Evolutionary conservation across 2,888 invertebrate genomes (phyloP), one percentile per base, ranked within the genome.

Genomic region (Palloptera scutellata): DNA sequence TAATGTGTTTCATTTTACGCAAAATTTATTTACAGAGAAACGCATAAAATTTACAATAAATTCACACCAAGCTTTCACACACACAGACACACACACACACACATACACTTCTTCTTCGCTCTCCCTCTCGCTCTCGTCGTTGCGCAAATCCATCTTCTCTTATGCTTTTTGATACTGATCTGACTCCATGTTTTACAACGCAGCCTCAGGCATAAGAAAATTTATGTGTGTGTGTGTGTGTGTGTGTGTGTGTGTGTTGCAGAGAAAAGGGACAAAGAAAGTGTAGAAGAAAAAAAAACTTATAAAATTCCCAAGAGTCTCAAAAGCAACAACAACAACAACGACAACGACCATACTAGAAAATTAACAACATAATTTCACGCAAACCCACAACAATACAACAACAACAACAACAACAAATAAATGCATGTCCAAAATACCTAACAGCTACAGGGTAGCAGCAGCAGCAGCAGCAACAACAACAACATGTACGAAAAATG

Each of bases 1-100:
- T 66, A 66, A 66, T 66, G 65, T 66, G 54, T 61, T 66, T 52
- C 66, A 66, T 60, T 66, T 66, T 61, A 66, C 60, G 54, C 60
- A 66, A 66, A 30, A 30, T 30, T 30, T 30, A 12, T 15, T 20
- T 15, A 53, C 53, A 11, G 53, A 17, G n/a, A n/a, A n/a, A n/a
- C n/a, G n/a, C n/a, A n/a, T n/a, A n/a, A n/a, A n/a, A n/a, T n/a
- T n/a, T n/a, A n/a, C n/a, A n/a, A n/a, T n/a, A n/a, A n/a, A 53
- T 20, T 15, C 19, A 12, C 17, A 53, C 13, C 40, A 65, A 40
- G 40, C 45, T 57, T 30, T 63, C 51, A 48, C 54, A 67, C 10
- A 59, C n/a, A 45, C 61, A 66, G 51, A 30, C 57, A 45, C 54
- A 61, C 57, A 59, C 51, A 58, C 52, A 57, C 52, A 41, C 11